phyloP scores from a whole-genome alignment of 2,888 invertebrate species.

The Agapetus fuscipes region DNA sequence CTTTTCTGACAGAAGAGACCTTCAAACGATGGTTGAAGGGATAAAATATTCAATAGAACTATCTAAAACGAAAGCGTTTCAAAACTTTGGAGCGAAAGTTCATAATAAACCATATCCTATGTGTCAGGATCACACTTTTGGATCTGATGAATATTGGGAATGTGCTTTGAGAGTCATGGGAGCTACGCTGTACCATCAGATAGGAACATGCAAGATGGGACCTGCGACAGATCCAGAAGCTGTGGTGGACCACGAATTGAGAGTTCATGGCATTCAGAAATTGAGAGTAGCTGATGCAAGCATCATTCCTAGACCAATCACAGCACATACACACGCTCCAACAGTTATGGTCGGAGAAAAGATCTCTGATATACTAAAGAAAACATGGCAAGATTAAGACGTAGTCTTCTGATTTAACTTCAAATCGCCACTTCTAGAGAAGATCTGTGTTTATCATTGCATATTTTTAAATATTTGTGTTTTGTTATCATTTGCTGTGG shows the following conservation, averaged over 20 bases:
- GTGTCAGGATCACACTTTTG: conserved; percentile 40
- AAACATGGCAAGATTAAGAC: conserved; percentile 44
- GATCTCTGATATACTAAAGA: conserved; percentile 54
- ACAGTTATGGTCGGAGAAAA: conserved; percentile 65
- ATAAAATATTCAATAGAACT: conserved; percentile 53
- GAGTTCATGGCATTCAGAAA: conserved; percentile 49
- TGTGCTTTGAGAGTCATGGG: conserved; percentile 54
- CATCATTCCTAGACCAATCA: conserved; percentile 52
- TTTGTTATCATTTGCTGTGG: too few species aligned
- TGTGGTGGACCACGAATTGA: conserved; percentile 53
- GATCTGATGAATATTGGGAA: conserved; percentile 60
- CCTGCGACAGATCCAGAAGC: conserved; percentile 48
- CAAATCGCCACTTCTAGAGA: too few species aligned
- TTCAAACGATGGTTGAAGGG: conserved; percentile 49
- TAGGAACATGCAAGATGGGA: conserved; percentile 66
- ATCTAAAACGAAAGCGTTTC: conserved; percentile 48
- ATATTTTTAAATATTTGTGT: too few species aligned
- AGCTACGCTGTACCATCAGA: conserved; percentile 54
- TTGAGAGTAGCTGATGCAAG: conserved; percentile 61
- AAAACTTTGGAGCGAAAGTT: conserved; percentile 44
- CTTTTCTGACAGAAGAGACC: conserved; percentile 53
- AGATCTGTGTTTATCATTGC: too few species aligned
- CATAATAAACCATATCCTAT: conserved; percentile 43
- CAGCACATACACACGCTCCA: conserved; percentile 60
- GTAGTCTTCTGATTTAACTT: too few species aligned